Conservation (phyloP, 1,140 invertebrate genomes). For the Oedothorax gibbosus region DNA sequence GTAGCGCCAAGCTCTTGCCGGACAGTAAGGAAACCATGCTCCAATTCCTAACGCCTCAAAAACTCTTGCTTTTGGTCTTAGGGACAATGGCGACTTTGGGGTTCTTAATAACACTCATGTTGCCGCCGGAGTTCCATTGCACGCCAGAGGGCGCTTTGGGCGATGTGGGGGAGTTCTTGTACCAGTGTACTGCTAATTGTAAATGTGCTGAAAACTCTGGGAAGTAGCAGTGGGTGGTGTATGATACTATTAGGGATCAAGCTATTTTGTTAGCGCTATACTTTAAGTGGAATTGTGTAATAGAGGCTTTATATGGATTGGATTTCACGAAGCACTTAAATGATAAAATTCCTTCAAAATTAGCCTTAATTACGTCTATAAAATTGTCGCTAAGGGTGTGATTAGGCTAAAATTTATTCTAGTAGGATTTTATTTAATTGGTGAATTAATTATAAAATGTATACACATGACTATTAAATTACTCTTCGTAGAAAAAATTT, state of each 20-base stretch:
- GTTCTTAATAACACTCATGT: constrained; percentile 6
- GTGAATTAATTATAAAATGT: too few species aligned
- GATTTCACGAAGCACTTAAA: too few species aligned
- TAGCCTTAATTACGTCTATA: too few species aligned
- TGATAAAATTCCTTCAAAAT: too few species aligned
- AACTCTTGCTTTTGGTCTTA: background rate
- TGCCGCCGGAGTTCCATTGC: constrained; percentile 47
- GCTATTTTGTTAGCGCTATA: background rate
- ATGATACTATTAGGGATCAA: constrained; percentile 26
- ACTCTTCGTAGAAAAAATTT: too few species aligned
- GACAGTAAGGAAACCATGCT: constrained; percentile 77
- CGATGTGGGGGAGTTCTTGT: constrained; percentile 44
- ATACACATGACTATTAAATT: too few species aligned
- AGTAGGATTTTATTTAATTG: too few species aligned
- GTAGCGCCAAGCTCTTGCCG: constrained; percentile 82
- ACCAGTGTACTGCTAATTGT: constrained; percentile 45
- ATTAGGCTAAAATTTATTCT: too few species aligned
- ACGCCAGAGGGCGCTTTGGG: background rate
- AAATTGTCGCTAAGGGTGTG: too few species aligned
- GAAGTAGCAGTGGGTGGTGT: background rate
- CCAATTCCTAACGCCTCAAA: constrained; percentile 40
- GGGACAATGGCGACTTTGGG: constrained; percentile 8
- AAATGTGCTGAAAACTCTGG: constrained; percentile 20
- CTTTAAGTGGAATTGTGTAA: background rate
- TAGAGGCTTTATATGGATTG: too few species aligned